Evolutionary conservation across 2,797 vertebrate genomes (phyloP).

Genomic region (Phalanger gymnotis): DNA sequence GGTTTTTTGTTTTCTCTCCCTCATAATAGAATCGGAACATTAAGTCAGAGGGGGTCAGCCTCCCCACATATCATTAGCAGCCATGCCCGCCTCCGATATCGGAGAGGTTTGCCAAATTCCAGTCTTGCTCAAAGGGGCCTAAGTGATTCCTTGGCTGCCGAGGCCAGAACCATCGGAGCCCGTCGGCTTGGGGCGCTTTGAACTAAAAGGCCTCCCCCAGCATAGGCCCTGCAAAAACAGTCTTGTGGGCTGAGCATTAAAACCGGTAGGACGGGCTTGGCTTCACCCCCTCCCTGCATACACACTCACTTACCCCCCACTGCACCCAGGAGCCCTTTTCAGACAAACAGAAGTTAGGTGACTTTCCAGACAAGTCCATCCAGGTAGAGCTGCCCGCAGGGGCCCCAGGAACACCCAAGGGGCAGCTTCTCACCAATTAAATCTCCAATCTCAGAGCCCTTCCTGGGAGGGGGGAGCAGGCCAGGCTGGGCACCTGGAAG

Average conservation of each 20-base stretch:
- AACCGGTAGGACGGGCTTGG: not conserved
- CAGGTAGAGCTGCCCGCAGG: conserved; percentile 19
- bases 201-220: not conserved
- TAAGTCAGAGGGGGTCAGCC: conserved; percentile 55
- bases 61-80: conserved; percentile 12
- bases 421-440: not conserved
- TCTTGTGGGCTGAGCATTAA: not conserved
- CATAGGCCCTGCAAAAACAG: not conserved
- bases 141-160: not conserved
- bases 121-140: conserved; percentile 19
- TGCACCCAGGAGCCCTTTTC: not conserved
- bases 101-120: not conserved
- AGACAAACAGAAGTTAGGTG: too few species aligned
- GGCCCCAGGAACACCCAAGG: not conserved
- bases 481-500: not conserved
- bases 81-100: not conserved
- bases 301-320: not conserved
- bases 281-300: not conserved
- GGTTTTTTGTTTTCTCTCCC: not conserved
- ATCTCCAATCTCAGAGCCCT: not conserved
- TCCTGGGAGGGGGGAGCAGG: not conserved
- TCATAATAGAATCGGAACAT: conserved; percentile 48
- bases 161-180: not conserved
- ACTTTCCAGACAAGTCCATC: conserved; percentile 11
- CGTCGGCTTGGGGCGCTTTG: not conserved